Evolutionary conservation across 2,888 invertebrate genomes (phyloP).

Genomic region (Lymantria monacha): DNA sequence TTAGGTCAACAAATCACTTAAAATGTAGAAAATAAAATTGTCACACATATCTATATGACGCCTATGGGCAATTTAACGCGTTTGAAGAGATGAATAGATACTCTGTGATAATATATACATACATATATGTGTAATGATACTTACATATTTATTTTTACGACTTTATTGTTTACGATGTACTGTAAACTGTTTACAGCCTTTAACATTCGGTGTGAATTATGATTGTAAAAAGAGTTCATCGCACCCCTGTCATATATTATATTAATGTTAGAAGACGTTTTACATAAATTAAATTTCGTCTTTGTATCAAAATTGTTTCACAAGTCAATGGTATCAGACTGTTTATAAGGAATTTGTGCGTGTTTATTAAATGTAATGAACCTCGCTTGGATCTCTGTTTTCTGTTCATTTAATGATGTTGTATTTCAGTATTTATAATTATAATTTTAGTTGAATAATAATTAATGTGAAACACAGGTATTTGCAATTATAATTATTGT

Average conservation of each 20-base stretch:
- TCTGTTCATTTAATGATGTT: background rate
- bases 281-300: slow-evolving; percentile 49
- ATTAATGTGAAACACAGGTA: no score
- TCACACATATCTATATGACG: no score
- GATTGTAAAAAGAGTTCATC: slow-evolving; percentile 39
- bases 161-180: slow-evolving; percentile 50
- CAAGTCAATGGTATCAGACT: slow-evolving; percentile 32
- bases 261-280: slow-evolving; percentile 37
- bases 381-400: background rate
- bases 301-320: slow-evolving; percentile 34
- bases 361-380: slow-evolving; percentile 12
- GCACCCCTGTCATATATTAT: slow-evolving; percentile 34
- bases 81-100: no score
- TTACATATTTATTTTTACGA: no score
- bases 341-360: slow-evolving; percentile 5
- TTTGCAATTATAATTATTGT: no score
- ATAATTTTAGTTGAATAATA: no score
- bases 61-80: no score
- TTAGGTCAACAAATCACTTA: no score
- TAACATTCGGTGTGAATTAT: slow-evolving; percentile 28
- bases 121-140: no score
- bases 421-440: no score
- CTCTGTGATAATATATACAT: no score
- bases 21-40: no score
- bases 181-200: slow-evolving; percentile 26